Conservation (phyloP, 2,888 invertebrate species). For the Caenorhabditis macrosperma region DNA sequence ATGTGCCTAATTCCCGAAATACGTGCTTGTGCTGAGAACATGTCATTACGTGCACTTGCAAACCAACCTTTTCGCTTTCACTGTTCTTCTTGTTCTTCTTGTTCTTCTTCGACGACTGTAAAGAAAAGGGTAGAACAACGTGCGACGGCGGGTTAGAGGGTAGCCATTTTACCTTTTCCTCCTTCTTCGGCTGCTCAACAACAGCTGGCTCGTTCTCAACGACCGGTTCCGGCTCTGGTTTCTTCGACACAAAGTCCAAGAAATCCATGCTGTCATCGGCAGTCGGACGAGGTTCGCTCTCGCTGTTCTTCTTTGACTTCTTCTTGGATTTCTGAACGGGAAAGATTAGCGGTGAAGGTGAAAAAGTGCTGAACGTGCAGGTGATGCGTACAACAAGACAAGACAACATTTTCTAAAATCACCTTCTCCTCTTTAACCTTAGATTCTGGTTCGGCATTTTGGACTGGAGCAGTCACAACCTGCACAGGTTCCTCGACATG, state of each 20-base stretch:
- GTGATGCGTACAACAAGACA: constrained; percentile 19
- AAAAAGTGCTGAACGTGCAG: constrained; percentile 9
- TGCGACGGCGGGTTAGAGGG: constrained; percentile 11
- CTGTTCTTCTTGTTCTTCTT: constrained; percentile 64
- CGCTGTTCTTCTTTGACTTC: constrained; percentile 52
- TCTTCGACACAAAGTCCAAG: constrained; percentile 39
- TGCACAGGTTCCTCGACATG: neutral
- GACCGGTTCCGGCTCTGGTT: constrained; percentile 23
- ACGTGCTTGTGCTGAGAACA: constrained; percentile 11
- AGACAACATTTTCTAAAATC: constrained; percentile 28
- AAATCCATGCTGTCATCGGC: constrained; percentile 43
- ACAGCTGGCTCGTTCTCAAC: constrained; percentile 19
- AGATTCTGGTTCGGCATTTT: constrained; percentile 10
- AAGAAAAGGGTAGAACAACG: constrained; percentile 16
- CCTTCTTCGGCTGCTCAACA: constrained; percentile 12
- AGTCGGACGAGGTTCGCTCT: constrained; percentile 41
- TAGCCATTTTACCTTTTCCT: constrained; percentile 49
- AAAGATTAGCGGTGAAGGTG: constrained; percentile 14
- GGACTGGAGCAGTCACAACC: neutral
- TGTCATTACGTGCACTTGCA: neutral
- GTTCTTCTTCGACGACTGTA: constrained; percentile 56
- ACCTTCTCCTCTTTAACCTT: constrained; percentile 39
- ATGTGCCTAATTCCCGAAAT: constrained; percentile 26
- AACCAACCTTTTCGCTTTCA: constrained; percentile 51
- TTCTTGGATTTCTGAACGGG: constrained; percentile 56